Conservation (phyloP, 1,140 invertebrate species). For the Rhopalosiphum padi region DNA sequence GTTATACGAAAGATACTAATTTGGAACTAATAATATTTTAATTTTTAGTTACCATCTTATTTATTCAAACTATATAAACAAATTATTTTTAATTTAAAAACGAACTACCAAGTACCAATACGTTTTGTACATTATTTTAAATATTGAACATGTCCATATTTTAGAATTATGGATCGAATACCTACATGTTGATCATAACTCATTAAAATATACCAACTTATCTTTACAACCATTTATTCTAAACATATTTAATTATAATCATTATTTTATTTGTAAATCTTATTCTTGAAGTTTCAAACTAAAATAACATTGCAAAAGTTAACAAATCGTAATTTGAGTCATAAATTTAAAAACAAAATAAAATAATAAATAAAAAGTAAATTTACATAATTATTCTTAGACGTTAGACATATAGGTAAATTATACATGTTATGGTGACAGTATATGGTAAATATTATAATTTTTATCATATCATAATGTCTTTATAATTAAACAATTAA, state of each 20-base stretch:
- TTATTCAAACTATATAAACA: not conserved
- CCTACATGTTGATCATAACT: not conserved
- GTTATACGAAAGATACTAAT: not conserved
- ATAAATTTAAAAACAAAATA: not conserved
- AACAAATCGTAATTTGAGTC: not conserved
- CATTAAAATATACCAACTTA: not conserved
- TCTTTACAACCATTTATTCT: not conserved
- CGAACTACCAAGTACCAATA: not conserved
- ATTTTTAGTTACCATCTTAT: not conserved
- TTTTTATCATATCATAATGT: not conserved
- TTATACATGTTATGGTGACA: not conserved
- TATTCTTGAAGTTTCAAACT: not conserved
- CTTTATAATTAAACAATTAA: not conserved
- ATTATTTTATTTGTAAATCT: not conserved
- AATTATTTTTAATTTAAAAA: not conserved
- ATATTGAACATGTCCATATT: not conserved
- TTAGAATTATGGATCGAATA: not conserved
- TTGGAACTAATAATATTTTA: not conserved
- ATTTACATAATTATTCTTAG: not conserved
- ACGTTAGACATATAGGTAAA: not conserved
- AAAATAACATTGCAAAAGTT: not conserved
- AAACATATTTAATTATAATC: constrained; percentile 16
- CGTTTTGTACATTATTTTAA: not conserved
- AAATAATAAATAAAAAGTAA: not conserved
- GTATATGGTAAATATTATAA: not conserved